Conservation (phyloP, 2,888 invertebrate species). For the Lacanobia wlatinum region DNA sequence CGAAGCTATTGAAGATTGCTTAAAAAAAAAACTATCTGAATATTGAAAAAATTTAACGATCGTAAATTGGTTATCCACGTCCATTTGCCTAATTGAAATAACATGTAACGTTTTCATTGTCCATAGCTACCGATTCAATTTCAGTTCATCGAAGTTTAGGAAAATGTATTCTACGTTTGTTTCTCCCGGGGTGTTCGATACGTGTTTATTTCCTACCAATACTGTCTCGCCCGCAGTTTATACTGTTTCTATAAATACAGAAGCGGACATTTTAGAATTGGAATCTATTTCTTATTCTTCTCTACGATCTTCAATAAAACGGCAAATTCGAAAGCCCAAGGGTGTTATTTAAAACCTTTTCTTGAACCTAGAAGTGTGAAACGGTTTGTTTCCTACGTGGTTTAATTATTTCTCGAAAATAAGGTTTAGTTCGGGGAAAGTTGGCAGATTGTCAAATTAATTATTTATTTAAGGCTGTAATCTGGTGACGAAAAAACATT, state of each 20-base stretch:
- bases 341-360: slow-evolving; percentile 42
- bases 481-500: background rate
- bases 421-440: background rate
- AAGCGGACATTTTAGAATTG: slow-evolving; percentile 61
- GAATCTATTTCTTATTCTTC: slow-evolving; percentile 64
- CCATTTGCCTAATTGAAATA: background rate
- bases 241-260: slow-evolving; percentile 65
- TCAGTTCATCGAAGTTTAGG: slow-evolving; percentile 41
- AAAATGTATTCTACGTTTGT: slow-evolving; percentile 60
- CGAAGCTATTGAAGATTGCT: too few relatives aligned
- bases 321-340: slow-evolving; percentile 36
- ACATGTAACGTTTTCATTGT: background rate
- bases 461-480: background rate
- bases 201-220: slow-evolving; percentile 62
- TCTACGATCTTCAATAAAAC: slow-evolving; percentile 57
- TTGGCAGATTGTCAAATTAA: slow-evolving; percentile 7
- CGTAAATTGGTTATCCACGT: too few relatives aligned
- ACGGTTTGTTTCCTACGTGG: slow-evolving; percentile 36
- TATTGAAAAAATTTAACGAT: background rate
- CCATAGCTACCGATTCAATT: background rate
- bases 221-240: slow-evolving; percentile 56
- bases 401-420: slow-evolving; percentile 31
- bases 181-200: slow-evolving; percentile 43
- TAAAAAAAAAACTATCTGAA: too few relatives aligned
- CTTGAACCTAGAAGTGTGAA: slow-evolving; percentile 8